A percentile compares a stretch with the other conserved stretches of the same genome.
Evolutionary conservation across 2,797 vertebrate genomes (phyloP).

Genomic region (Etheostoma nigrum): DNA sequence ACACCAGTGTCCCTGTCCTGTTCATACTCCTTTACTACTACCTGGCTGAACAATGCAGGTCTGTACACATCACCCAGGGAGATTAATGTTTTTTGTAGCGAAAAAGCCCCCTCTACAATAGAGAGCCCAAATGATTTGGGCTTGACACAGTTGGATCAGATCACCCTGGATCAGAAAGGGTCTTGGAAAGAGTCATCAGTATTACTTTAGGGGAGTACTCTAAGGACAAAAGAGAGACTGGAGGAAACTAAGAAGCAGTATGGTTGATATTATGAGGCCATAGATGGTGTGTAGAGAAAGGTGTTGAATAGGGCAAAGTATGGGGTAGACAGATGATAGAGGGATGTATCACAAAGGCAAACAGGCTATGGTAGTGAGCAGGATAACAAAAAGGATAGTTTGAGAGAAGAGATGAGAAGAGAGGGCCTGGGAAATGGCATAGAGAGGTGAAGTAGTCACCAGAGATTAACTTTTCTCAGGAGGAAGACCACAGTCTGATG

Average conservation of each 20-base stretch:
- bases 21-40: slow-evolving; percentile 73
- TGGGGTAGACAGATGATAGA: slow-evolving; percentile 51
- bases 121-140: slow-evolving; percentile 73
- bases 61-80: slow-evolving; percentile 58
- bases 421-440: slow-evolving; percentile 74
- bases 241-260: slow-evolving; percentile 28
- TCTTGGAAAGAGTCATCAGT: slow-evolving; percentile 64
- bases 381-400: slow-evolving; percentile 61
- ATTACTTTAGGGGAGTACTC: slow-evolving; percentile 59
- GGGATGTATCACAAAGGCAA: slow-evolving; percentile 54
- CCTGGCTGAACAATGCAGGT: slow-evolving; percentile 65
- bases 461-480: slow-evolving; percentile 65
- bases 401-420: slow-evolving; percentile 52
- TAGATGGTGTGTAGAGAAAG: slow-evolving; percentile 46
- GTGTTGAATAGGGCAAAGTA: slow-evolving; percentile 42
- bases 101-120: slow-evolving; percentile 70
- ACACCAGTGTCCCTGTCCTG: slow-evolving; percentile 44
- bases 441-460: slow-evolving; percentile 56
- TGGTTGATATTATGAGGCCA: slow-evolving; percentile 48
- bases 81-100: slow-evolving; percentile 75
- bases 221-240: slow-evolving; percentile 54
- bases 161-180: slow-evolving; percentile 66
- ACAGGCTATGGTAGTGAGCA: slow-evolving; percentile 28
- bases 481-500: slow-evolving; percentile 52
- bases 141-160: slow-evolving; percentile 53